These are phyloP conservation scores for Lampris megalopsis DNA, from an alignment of 2,113 vertebrate genomes.

Conservation along the genomic window DNA sequence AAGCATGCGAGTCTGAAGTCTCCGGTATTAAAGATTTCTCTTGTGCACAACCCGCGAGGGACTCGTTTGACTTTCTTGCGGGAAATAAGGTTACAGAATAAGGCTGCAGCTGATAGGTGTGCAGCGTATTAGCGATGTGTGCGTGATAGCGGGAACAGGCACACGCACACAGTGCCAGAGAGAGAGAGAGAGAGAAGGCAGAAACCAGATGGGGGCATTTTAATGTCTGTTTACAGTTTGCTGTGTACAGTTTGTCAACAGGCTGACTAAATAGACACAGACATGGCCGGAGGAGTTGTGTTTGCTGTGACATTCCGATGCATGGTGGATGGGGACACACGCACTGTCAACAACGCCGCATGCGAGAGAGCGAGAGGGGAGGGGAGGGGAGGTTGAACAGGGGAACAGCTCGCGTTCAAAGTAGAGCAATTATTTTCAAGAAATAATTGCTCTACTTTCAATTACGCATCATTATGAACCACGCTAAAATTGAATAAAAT, in stretches of 20 bases:
- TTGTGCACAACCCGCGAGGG: neutral
- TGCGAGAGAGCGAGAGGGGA: slow-evolving; percentile 44
- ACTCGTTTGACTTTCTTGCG: slow-evolving; percentile 31
- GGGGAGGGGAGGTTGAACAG: neutral
- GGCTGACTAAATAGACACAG: slow-evolving; percentile 77
- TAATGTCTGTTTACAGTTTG: slow-evolving; percentile 72
- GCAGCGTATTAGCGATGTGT: slow-evolving; percentile 3
- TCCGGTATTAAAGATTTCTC: too few species aligned
- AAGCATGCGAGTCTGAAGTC: neutral
- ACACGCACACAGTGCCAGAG: neutral
- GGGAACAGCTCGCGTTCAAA: slow-evolving; percentile 24
- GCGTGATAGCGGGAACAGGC: slow-evolving; percentile 25
- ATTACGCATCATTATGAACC: neutral
- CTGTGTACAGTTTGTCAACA: slow-evolving; percentile 78
- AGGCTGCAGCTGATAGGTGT: slow-evolving; percentile 55
- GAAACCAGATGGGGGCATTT: slow-evolving; percentile 66
- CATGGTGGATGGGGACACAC: slow-evolving; percentile 51
- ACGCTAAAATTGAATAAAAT: neutral
- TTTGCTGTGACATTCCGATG: slow-evolving; percentile 78
- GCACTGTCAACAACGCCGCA: slow-evolving; percentile 56
- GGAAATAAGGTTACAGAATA: slow-evolving; percentile 43
- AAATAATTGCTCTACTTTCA: neutral
- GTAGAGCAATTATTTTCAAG: neutral
- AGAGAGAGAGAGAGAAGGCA: slow-evolving; percentile 53
- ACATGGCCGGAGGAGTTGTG: slow-evolving; percentile 73